Percentiles rank a stretch among this genome's conserved stretches.
phyloP scores from a whole-genome alignment of 1,140 invertebrate species.

The Riptortus pedestris region DNA sequence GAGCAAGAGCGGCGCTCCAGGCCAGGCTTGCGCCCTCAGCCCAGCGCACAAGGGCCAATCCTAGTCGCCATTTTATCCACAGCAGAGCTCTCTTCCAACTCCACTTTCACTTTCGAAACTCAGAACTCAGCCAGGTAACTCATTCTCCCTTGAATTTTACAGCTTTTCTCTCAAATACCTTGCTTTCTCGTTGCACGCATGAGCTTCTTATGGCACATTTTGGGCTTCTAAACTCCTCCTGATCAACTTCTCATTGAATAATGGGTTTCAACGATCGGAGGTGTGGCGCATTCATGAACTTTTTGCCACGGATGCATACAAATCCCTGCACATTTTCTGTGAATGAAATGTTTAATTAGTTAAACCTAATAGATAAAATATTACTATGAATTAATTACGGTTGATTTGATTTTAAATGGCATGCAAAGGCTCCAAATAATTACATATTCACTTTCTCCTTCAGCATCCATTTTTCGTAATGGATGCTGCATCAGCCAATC shows the following conservation, averaged over 20 bases:
- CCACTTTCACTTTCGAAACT: conserved; percentile 7
- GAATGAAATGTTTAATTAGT: no score
- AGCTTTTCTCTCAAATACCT: neutral
- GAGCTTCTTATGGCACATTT: neutral
- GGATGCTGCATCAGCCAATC: neutral
- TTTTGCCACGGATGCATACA: neutral
- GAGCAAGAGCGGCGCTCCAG: neutral
- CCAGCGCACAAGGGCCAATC: neutral
- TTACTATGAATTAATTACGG: no score
- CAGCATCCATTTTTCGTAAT: neutral
- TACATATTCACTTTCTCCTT: neutral
- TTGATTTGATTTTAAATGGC: neutral
- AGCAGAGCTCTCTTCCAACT: neutral
- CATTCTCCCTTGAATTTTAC: neutral
- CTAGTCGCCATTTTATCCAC: neutral
- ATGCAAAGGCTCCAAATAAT: neutral
- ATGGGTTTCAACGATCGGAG: neutral
- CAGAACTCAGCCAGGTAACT: no score
- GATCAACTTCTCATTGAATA: neutral
- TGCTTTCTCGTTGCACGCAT: neutral
- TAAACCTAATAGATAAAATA: no score
- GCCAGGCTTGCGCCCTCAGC: neutral
- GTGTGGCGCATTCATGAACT: neutral
- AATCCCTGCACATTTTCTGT: no score
- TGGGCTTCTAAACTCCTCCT: neutral